Evolutionary conservation across 2,113 vertebrate genomes (phyloP).

Genomic region (Nycticorax nycticorax): DNA sequence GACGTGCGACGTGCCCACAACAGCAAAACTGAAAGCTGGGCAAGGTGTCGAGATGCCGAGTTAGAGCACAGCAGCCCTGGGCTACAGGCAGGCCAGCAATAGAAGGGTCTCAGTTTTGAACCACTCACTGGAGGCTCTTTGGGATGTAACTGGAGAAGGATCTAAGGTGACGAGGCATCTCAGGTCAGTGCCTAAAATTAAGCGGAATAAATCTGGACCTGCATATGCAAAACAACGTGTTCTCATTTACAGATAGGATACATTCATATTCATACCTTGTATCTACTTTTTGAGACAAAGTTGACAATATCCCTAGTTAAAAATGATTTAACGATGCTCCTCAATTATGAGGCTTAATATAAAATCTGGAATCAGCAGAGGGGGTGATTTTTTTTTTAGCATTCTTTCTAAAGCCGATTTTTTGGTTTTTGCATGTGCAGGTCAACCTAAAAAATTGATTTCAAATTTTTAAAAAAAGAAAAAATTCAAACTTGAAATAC

Average conservation of each 20-base stretch:
- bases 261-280: background rate
- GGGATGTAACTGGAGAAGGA: conserved; percentile 3
- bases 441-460: background rate
- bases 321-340: background rate
- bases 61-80: background rate
- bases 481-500: background rate
- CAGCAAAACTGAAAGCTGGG: background rate
- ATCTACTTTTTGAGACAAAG: background rate
- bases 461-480: background rate
- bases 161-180: background rate
- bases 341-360: background rate
- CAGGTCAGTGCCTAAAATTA: conserved; percentile 48
- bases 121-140: background rate
- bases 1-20: accelerated
- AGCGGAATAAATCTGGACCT: background rate
- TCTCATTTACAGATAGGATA: background rate
- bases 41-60: background rate
- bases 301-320: background rate
- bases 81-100: background rate
- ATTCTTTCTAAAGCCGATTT: background rate
- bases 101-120: background rate
- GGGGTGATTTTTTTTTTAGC: background rate
- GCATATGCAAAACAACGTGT: background rate
- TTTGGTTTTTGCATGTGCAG: background rate
- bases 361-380: background rate